Base-by-base conservation (phyloP, 2,888 invertebrate species). In the Ashinkailepas kermadecensis region DNA sequence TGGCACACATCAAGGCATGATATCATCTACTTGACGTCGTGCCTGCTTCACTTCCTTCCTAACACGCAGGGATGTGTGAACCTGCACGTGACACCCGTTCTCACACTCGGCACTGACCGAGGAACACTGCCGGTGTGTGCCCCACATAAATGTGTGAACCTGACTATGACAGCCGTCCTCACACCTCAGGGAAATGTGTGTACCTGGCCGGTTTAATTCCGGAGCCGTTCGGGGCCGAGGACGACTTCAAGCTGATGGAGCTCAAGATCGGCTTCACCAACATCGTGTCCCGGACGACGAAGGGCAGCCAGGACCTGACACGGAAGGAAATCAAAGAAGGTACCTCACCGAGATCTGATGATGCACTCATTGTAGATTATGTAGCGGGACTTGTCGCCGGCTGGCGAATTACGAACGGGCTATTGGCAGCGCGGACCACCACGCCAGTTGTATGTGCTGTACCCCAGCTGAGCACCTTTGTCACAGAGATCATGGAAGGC, bases 221-320 rank as follows among this genome's bases (percentile, higher is more conserved):
- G 83, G 96, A 97, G 87, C 97, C 96, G 87, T 93, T 98, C 93
- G 96, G 94, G 86, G 96, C 97, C 4, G 96, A 97, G 86, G 97
- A 98, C 88, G 98, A 99, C 89, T 95, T 93, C 87, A 95, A 95
- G 89, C 89, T 98, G 83, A 88, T 97, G 81, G 94, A 96, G 88
- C 94, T 94, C 87, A 97, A 98, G 83, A 97, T 99, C 87, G 98
- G 98, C 9, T 97, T 99, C 89, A 99, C 98, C 85, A 99, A 99
- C 89, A 97, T 99, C 93, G 97, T 98, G 84, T 91, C 94, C 85
- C 91, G 98, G 84, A 96, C 98, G 81, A 97, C 97, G 1, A 95
- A 96, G 89, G 97, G 97, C 85, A 96, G 96, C 86, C 95, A 96
- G 3, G 98, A 99, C 90, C 91, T 98, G 84, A 95, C 95, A 82